These are phyloP conservation scores for Dinoponera quadriceps DNA, from an alignment of 1,140 invertebrate species.

Conservation along the genomic window DNA sequence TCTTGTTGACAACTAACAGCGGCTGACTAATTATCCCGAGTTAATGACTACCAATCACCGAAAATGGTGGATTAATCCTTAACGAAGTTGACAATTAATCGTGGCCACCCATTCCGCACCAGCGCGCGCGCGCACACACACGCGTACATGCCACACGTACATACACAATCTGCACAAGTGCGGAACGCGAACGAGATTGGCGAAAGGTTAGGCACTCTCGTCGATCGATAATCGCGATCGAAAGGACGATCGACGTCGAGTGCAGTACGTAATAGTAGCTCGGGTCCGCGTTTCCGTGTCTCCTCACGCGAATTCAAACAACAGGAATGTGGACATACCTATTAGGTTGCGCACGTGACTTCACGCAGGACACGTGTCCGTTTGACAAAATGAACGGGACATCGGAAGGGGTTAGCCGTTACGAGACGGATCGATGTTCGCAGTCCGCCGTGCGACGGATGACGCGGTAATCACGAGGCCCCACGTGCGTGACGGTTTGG, in stretches of 20 bases:
- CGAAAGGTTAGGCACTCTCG: slow-evolving; percentile 1
- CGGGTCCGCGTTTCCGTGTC: background rate
- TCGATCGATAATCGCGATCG: slow-evolving; percentile 15
- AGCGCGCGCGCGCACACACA: too few species aligned
- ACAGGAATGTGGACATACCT: background rate
- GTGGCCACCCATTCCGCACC: background rate
- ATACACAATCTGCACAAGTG: too few species aligned
- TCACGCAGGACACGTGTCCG: background rate
- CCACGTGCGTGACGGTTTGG: background rate
- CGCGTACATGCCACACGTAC: too few species aligned
- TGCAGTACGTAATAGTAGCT: too few species aligned
- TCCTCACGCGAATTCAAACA: background rate
- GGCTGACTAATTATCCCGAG: slow-evolving; percentile 35
- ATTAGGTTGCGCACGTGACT: background rate
- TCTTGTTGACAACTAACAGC: slow-evolving; percentile 44
- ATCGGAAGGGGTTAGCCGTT: background rate
- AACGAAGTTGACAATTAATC: slow-evolving; percentile 34
- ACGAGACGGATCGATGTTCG: slow-evolving; percentile 21
- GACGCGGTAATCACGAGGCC: background rate
- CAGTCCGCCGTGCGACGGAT: background rate
- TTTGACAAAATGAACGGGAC: slow-evolving; percentile 22
- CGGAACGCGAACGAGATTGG: too few species aligned
- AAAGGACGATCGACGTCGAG: background rate
- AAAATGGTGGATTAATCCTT: slow-evolving; percentile 30
- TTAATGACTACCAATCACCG: slow-evolving; percentile 31